Base-by-base conservation (phyloP, 2,113 vertebrate genomes). In the Catharus bicknelli region DNA sequence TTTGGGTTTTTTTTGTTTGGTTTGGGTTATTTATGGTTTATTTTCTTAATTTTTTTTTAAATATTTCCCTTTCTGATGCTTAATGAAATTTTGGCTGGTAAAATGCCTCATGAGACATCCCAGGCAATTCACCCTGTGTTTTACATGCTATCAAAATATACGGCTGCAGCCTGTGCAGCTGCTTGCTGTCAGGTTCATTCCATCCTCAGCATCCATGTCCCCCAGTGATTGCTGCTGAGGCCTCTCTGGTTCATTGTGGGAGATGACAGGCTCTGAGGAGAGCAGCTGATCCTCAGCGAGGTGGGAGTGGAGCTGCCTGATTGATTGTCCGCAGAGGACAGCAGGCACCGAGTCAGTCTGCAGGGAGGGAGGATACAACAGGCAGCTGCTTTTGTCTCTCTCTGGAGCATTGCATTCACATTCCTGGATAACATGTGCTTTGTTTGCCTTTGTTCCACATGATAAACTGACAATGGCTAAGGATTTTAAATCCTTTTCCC, bases 101-200 rank as follows among this genome's bases (percentile, higher is more conserved):
- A 93, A 93, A 66, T 67, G 29, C 36, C 61, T 81, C 50, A 16
- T 9, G 80, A 85, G 57, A 63, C 23, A 73, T 42, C 40, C 54
- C 38, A 40, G 53, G 55, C 32, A 64, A 62, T 58, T 83, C 51
- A 54, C 26, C 27, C 59, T 40, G 50, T 82, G 51, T 73, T 90
- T 86, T 91, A 76, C 1, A 0, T 77, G 54, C 45, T 51, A 54
- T 58, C 87, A 57, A 85, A 88, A 83, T 87, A 59, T 2, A 57
- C 34, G 51, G 48, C 59, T 79, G 13, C 55, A 89, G 69, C 61
- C 47, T 66, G 40, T 83, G 92, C 90, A 96, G 95, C 88, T 94
- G 91, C 88, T 95, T 89, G 69, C 88, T 92, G 74, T 93, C 92
- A 88, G 73, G 77, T 81, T 80, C 74, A 25, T 94, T 83, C 51